phyloP scores from a whole-genome alignment of 2,888 invertebrate species.

The Limnephilus auricula region DNA sequence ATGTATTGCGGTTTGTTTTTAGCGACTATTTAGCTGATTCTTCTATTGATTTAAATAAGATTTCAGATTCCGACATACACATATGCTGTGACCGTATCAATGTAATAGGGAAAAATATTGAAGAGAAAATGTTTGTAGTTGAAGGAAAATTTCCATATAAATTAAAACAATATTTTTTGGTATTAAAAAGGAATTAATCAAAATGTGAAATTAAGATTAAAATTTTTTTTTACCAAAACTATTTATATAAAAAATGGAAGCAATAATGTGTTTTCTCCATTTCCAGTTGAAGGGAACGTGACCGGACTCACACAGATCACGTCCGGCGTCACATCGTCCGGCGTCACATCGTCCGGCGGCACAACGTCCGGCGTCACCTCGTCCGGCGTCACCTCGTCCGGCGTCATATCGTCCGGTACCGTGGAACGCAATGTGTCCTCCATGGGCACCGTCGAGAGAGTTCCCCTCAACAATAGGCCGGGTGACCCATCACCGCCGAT shows the following conservation, averaged over 20 bases:
- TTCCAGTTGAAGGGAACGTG: constrained; percentile 82
- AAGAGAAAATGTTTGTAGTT: background rate
- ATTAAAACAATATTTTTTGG: background rate
- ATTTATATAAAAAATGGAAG: background rate
- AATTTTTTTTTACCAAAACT: background rate
- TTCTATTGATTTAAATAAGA: background rate
- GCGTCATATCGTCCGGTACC: background rate
- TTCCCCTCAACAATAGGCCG: constrained; percentile 74
- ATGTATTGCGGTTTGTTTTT: background rate
- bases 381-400: background rate
- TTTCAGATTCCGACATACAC: background rate
- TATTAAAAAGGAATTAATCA: too few relatives aligned
- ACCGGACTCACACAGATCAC: background rate
- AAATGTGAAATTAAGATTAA: too few relatives aligned
- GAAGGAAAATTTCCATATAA: background rate
- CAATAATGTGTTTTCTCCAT: constrained; percentile 69
- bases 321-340: background rate
- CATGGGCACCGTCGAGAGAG: constrained; percentile 73
- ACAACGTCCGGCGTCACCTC: background rate
- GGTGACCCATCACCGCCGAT: constrained; percentile 94
- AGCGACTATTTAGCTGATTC: background rate
- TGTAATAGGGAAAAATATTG: background rate
- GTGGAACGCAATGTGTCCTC: background rate
- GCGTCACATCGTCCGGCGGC: too few relatives aligned
- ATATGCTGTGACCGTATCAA: background rate